Evolutionary conservation across 2,797 vertebrate genomes (phyloP), one percentile per base, ranked within the genome.

Genomic region (Hapalemur alaotrensis): DNA sequence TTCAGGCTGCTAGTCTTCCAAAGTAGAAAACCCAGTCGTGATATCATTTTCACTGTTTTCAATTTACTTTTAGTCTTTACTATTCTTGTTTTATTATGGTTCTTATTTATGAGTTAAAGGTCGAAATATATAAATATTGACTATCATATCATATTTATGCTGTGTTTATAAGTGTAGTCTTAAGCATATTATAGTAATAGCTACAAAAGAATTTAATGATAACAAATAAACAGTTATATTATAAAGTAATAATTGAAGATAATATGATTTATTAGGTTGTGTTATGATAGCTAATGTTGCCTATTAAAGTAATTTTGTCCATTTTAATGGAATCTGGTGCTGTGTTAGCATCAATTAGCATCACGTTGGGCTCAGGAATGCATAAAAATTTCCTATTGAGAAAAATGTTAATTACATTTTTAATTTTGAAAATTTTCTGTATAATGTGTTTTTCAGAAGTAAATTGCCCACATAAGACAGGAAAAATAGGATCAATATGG

Each of bases 31-130:
- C 12, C 17, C 20, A 18, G 6, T n/a, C 6, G 10, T 67, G 38
- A 93, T 92, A 54, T 50, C n/a, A 91, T 72, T 81, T 73, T 63
- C 23, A 43, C 38, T 46, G 4, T 86, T 48, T 54, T 92, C 32
- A 38, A 79, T 59, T 76, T 85, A 84, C 43, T 86, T 92, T 96
- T 85, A 50, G 5, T 87, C 23, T 59, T 95, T 9, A 46, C 10
- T 73, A 7, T 43, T 72, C 35, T 59, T 89, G 28, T n/a, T 95
- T 75, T 30, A 0, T 41, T 83, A 15, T 52, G 69, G 17, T 46
- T 93, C 41, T 87, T 86, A 6, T 46, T 94, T 85, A 54, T 59
- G 76, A 91, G 5, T 65, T 94, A 95, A 81, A 96, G 32, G n/a
- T 81, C 83, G 35, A 93, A 86, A 93, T 91, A 65, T 7, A 70